Evolutionary conservation across 2,113 vertebrate genomes (phyloP), one percentile per base, ranked within the genome.

Genomic region (Apaloderma vittatum): DNA sequence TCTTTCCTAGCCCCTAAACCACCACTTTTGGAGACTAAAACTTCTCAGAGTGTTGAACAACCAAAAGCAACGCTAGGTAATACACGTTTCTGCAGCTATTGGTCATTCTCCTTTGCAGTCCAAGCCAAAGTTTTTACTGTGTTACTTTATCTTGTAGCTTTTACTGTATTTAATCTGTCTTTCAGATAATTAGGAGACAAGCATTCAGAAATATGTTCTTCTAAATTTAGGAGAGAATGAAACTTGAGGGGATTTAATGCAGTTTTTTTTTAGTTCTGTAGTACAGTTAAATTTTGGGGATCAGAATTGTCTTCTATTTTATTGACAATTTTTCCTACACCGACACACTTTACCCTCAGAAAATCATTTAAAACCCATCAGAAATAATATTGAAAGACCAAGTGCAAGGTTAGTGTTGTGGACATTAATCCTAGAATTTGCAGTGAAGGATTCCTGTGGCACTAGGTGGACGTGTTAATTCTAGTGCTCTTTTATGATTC

Each of bases 21-120:
- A 70, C 71, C 96, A 51, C 30, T 94, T 96, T 72, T 59, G 88
- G 86, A 96, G 36, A 59, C 91, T 91, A 94, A 97, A 96, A 58
- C 63, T 58, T 55, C 97, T 93, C 89, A 90, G 71, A 80, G 73
- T 62, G n/a, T 63, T 93, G 88, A 97, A 78, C 84, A 62, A 73
- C 86, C 94, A 66, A 97, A 95, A 89, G 4, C 88, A 79, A 92
- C 91, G 6, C 62, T 96, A 95, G 97, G 93, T 97, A 96, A 97
- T 55, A 49, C 3, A 5, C 32, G 16, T 70, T 78, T 91, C 43
- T 66, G 37, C 49, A 90, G 86, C 68, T 92, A 11, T 48, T 32
- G 34, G 21, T 71, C 68, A 26, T 8, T 83, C 36, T 20, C 51
- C 57, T 62, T 63, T 75, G 32, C 43, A 78, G 59, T 71, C 27